Percentiles rank a stretch among this genome's conserved stretches.
Conservation (phyloP, 1,140 invertebrate species). For the Drosophila rhopaloa region DNA sequence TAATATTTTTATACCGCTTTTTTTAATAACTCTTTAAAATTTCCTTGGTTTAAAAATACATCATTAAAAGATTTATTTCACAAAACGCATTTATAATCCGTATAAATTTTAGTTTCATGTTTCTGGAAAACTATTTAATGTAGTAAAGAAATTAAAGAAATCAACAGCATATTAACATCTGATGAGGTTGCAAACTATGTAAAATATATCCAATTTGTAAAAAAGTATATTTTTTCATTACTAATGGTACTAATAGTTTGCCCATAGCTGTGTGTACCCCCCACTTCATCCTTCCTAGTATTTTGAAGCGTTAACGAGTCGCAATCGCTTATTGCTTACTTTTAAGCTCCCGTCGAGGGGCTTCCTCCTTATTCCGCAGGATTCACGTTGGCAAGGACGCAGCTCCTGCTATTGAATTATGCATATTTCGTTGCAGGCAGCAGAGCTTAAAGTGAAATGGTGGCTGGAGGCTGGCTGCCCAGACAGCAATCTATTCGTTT, state of each 20-base stretch:
- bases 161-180: no score
- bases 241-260: neutral
- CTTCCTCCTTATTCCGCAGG: slow-evolving; percentile 5
- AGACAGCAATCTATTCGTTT: slow-evolving; percentile 58
- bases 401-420: slow-evolving; percentile 67
- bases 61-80: no score
- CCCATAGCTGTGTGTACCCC: neutral
- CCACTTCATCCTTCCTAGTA: slow-evolving; percentile 3
- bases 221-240: no score
- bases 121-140: no score
- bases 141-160: no score
- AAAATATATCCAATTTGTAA: no score
- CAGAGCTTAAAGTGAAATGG: slow-evolving; percentile 14
- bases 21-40: no score
- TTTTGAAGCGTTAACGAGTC: slow-evolving; percentile 64
- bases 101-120: no score
- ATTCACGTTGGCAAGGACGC: slow-evolving; percentile 12
- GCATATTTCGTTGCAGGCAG: slow-evolving; percentile 63
- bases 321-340: slow-evolving; percentile 60
- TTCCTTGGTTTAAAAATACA: no score
- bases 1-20: no score
- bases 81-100: no score
- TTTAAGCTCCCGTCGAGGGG: slow-evolving; percentile 30
- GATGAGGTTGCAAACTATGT: no score
- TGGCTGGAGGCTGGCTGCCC: slow-evolving; percentile 17